Percentiles rank a stretch among this genome's conserved stretches.
Conservation (phyloP, 2,797 vertebrate genomes). For the Characodon lateralis region DNA sequence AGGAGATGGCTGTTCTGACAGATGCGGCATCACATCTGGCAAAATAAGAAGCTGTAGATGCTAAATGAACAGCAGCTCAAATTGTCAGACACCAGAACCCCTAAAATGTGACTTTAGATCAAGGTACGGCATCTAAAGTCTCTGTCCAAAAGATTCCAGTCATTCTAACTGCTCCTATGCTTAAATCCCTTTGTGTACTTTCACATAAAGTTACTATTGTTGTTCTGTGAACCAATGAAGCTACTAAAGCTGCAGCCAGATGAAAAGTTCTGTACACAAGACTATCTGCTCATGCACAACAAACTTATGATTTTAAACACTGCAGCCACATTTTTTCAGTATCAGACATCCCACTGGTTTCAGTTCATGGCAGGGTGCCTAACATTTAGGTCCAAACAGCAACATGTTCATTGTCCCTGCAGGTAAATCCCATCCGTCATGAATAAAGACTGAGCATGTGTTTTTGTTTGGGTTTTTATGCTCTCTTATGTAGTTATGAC, state of each 20-base stretch:
- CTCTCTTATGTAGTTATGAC: not conserved
- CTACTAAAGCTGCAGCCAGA: not conserved
- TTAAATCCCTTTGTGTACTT: not conserved
- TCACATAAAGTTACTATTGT: not conserved
- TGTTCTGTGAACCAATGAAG: not conserved
- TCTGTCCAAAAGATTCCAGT: too few species aligned
- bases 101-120: not conserved
- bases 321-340: not conserved
- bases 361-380: too few species aligned
- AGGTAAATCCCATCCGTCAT: not conserved
- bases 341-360: not conserved
- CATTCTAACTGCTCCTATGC: not conserved
- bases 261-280: not conserved
- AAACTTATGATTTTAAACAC: not conserved
- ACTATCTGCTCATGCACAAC: not conserved
- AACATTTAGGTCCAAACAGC: not conserved
- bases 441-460: not conserved
- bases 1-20: too few species aligned
- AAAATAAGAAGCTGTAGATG: too few species aligned
- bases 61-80: too few species aligned
- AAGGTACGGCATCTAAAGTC: too few species aligned
- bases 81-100: too few species aligned
- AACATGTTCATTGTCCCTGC: not conserved
- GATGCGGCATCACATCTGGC: too few species aligned
- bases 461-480: not conserved